Evolutionary conservation across 2,888 invertebrate genomes (phyloP).

Genomic region (Ophion costatus): DNA sequence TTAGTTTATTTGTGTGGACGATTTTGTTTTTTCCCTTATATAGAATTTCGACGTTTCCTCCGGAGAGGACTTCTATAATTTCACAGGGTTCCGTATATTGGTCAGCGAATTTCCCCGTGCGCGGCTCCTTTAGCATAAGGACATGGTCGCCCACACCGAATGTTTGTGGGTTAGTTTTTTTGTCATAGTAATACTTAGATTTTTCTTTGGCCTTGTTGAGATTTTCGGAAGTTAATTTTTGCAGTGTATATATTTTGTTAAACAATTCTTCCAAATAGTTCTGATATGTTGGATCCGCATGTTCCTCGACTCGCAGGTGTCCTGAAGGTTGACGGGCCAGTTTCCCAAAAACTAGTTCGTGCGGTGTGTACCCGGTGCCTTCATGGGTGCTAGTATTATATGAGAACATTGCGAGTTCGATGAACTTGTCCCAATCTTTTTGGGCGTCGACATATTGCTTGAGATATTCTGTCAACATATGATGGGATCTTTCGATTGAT

Average conservation of each 20-base stretch:
- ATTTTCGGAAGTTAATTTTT: not conserved
- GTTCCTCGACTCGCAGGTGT: not conserved
- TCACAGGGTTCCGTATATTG: not conserved
- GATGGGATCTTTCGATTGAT: too few species aligned
- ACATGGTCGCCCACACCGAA: not conserved
- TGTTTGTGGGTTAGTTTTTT: not conserved
- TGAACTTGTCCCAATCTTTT: too few species aligned
- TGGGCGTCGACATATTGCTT: too few species aligned
- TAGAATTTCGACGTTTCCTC: conserved; percentile 32
- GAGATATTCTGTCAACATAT: too few species aligned
- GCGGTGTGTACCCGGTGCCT: not conserved
- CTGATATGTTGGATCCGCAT: not conserved
- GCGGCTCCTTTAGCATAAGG: not conserved
- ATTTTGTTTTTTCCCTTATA: too few species aligned
- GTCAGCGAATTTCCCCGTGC: too few species aligned
- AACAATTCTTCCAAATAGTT: not conserved
- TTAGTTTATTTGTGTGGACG: too few species aligned
- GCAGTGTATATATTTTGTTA: not conserved
- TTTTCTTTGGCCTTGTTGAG: too few species aligned
- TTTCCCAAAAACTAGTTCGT: not conserved
- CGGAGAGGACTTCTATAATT: not conserved
- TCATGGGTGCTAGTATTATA: too few species aligned
- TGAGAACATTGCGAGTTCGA: too few species aligned
- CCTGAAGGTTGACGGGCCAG: not conserved
- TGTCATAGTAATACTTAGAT: too few species aligned